Conservation (phyloP, 2,888 invertebrate genomes). For the Sesia apiformis region DNA sequence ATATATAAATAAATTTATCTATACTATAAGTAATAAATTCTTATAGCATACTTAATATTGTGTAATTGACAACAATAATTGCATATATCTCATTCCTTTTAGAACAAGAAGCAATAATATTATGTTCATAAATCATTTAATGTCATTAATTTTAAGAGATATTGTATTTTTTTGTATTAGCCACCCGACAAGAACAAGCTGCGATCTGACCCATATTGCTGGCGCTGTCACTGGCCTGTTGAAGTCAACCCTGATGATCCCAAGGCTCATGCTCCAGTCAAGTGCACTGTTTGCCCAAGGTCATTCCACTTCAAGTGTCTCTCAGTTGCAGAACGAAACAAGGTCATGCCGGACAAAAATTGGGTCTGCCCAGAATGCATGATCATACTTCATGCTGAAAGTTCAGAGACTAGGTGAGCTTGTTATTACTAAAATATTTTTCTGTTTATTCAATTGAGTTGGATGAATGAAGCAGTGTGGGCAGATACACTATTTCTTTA, state of each 20-base stretch:
- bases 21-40: too few species aligned
- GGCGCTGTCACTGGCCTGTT: conserved; percentile 89
- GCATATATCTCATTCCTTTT: too few species aligned
- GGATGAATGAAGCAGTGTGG: too few species aligned
- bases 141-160: too few species aligned
- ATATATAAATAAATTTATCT: too few species aligned
- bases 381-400: conserved; percentile 80
- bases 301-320: conserved; percentile 89
- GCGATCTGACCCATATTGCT: conserved; percentile 86
- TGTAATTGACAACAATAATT: too few species aligned
- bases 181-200: conserved; percentile 24
- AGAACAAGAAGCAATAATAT: too few species aligned
- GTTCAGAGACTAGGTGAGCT: conserved; percentile 78
- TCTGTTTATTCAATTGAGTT: background rate
- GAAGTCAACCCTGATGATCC: conserved; percentile 59
- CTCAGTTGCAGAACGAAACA: conserved; percentile 53
- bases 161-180: conserved; percentile 16
- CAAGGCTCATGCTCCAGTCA: conserved; percentile 42
- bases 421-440: background rate
- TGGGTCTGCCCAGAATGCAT: conserved; percentile 95
- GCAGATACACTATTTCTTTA: too few species aligned
- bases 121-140: too few species aligned
- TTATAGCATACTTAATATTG: too few species aligned
- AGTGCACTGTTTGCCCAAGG: conserved; percentile 89
- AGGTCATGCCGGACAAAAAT: conserved; percentile 45